Conservation (phyloP, 2,888 invertebrate species). For the Kuschelorhynchus macadamiae region DNA sequence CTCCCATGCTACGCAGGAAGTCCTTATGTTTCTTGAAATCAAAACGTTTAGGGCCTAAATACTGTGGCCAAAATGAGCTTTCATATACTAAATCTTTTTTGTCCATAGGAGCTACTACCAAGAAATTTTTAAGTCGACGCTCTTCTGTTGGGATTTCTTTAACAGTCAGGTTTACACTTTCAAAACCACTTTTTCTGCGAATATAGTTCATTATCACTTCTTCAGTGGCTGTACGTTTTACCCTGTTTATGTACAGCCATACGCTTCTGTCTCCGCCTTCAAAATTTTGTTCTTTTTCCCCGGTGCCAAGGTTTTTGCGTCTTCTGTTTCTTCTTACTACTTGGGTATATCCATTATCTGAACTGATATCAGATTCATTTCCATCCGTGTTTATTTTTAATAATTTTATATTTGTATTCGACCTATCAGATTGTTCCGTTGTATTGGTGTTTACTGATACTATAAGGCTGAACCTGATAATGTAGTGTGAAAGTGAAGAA, state of each 20-base stretch:
- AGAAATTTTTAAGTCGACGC: background rate
- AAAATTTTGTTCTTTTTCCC: background rate
- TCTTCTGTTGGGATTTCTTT: slow-evolving; percentile 12
- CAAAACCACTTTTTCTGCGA: background rate
- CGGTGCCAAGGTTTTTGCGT: background rate
- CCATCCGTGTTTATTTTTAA: no score
- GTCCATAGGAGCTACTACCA: background rate
- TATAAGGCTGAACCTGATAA: no score
- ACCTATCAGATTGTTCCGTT: no score
- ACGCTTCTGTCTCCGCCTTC: slow-evolving; percentile 3
- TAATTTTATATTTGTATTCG: no score
- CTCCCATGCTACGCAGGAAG: no score
- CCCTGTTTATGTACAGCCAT: slow-evolving; percentile 1
- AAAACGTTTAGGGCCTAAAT: no score
- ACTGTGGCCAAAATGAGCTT: no score
- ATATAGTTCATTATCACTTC: background rate
- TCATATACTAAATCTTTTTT: slow-evolving; percentile 1
- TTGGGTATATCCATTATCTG: no score
- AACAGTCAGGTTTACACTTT: background rate
- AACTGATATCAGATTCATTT: no score
- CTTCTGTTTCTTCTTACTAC: background rate
- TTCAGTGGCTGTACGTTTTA: slow-evolving; percentile 4
- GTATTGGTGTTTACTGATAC: no score
- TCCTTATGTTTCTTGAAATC: no score
- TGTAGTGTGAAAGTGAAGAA: no score